These are phyloP conservation scores for Pterocles gutturalis DNA, from an alignment of 2,113 vertebrate species.

Conservation along the genomic window DNA sequence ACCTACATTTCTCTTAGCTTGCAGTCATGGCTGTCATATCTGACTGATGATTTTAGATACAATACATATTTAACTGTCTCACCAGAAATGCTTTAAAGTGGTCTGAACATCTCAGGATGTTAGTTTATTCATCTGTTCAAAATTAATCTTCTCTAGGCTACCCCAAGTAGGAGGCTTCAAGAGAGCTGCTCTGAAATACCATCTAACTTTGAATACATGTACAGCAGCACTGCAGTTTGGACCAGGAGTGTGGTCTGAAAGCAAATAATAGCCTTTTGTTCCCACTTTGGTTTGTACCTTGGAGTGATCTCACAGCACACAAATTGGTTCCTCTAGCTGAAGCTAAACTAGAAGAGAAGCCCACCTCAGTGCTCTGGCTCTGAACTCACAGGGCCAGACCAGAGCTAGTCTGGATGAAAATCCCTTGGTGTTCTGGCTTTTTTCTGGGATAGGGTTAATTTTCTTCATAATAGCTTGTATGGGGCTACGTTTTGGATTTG, in stretches of 20 bases:
- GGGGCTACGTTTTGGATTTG: too few relatives aligned
- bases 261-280: neutral
- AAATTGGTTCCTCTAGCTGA: neutral
- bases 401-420: neutral
- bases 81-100: neutral
- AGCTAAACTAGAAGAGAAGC: neutral
- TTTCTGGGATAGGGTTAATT: too few relatives aligned
- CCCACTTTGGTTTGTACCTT: accelerated
- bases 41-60: neutral
- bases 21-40: neutral
- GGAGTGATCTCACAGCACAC: neutral
- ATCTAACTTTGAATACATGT: neutral
- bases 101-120: neutral
- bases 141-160: neutral
- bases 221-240: neutral
- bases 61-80: neutral
- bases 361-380: accelerated
- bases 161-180: neutral
- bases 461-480: too few relatives aligned
- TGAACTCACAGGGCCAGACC: neutral
- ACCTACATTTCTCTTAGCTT: neutral
- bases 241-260: neutral
- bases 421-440: neutral
- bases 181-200: neutral
- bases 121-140: neutral